phyloP scores from a whole-genome alignment of 1,140 invertebrate genomes.

The Drosophila setifemur region DNA sequence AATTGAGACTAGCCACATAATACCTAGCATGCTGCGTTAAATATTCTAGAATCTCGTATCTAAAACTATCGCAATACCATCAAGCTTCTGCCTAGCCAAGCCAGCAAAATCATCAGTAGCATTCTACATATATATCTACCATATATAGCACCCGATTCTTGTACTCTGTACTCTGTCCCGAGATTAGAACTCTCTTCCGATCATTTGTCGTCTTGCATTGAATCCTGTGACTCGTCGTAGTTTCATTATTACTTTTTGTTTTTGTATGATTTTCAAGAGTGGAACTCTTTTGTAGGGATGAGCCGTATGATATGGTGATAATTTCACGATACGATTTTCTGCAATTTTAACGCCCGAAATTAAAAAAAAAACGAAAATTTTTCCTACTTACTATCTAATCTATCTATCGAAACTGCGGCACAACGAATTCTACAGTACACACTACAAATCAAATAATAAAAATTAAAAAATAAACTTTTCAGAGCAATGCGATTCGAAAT shows the following conservation, averaged over 20 bases:
- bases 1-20: slow-evolving; percentile 65
- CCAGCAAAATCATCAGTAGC: background rate
- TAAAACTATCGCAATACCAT: slow-evolving; percentile 55
- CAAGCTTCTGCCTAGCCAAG: slow-evolving; percentile 30
- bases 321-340: slow-evolving; percentile 81
- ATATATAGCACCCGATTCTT: slow-evolving; percentile 3
- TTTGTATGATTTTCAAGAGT: background rate
- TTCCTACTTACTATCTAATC: slow-evolving; percentile 7
- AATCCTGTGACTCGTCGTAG: slow-evolving; percentile 27
- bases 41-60: slow-evolving; percentile 79
- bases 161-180: background rate
- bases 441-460: slow-evolving; percentile 6
- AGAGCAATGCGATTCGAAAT: slow-evolving; percentile 20
- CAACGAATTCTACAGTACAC: slow-evolving; percentile 22
- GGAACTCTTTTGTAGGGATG: background rate
- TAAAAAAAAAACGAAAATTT: slow-evolving; percentile 20
- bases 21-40: slow-evolving; percentile 78
- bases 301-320: slow-evolving; percentile 37
- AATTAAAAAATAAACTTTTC: slow-evolving; percentile 16
- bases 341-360: slow-evolving; percentile 76
- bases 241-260: background rate
- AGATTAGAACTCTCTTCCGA: too few species aligned
- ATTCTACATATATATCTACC: background rate
- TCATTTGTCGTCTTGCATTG: too few species aligned
- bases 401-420: slow-evolving; percentile 32